These are phyloP conservation scores for Tanypteryx hageni DNA, from an alignment of 2,888 invertebrate species.

Conservation along the genomic window DNA sequence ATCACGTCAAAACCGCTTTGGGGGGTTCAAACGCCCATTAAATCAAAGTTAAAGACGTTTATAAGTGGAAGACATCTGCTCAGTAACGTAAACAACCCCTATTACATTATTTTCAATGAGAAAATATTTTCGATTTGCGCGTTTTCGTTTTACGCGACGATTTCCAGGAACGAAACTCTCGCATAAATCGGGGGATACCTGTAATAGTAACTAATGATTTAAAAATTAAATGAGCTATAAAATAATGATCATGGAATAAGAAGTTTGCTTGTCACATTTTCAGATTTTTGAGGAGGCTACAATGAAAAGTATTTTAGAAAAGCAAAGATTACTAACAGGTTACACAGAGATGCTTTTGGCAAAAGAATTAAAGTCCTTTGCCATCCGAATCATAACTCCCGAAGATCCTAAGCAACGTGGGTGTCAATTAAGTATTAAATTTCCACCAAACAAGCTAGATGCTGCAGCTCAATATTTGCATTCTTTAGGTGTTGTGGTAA, in stretches of 20 bases:
- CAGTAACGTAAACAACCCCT: too few species aligned
- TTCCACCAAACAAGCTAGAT: constrained; percentile 39
- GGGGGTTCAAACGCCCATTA: too few species aligned
- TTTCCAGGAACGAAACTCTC: too few species aligned
- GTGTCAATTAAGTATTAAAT: constrained; percentile 42
- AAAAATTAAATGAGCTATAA: neutral
- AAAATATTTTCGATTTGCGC: too few species aligned
- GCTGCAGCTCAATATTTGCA: constrained; percentile 4
- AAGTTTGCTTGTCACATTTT: neutral
- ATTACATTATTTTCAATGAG: too few species aligned
- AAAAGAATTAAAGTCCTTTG: neutral
- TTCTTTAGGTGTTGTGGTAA: constrained; percentile 48
- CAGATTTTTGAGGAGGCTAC: constrained; percentile 58
- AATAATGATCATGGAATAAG: neutral
- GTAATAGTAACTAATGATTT: too few species aligned
- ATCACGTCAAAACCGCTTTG: too few species aligned
- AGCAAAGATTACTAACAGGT: constrained; percentile 42
- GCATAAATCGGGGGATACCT: too few species aligned
- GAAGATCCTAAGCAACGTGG: constrained; percentile 27
- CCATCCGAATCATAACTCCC: neutral
- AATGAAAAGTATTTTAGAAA: constrained; percentile 27
- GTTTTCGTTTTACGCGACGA: too few species aligned
- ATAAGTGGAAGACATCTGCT: too few species aligned
- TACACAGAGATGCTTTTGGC: constrained; percentile 43
- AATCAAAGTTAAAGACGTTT: too few species aligned